Evolutionary conservation across 2,888 invertebrate genomes (phyloP).

Genomic region (Eumacrocentrus americanus): DNA sequence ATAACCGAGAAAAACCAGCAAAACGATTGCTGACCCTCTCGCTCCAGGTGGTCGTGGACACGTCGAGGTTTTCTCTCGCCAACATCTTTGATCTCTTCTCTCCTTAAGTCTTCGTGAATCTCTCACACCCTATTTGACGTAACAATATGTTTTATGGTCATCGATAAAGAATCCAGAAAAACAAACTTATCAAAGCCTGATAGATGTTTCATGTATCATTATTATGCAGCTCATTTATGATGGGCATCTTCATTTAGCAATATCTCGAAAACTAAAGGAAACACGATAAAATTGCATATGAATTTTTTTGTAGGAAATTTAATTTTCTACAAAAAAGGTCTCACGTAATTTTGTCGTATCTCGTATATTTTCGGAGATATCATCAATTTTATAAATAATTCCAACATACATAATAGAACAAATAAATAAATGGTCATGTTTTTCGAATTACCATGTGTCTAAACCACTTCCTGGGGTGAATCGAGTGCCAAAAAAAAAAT

Average conservation of each 20-base stretch:
- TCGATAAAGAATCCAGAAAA: too few species aligned
- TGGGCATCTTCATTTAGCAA: slow-evolving; percentile 15
- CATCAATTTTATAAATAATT: not conserved
- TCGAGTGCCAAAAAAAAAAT: not conserved
- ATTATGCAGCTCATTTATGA: too few species aligned
- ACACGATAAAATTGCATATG: too few species aligned
- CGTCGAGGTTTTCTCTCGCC: slow-evolving; percentile 22
- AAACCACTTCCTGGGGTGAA: not conserved
- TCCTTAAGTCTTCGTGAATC: not conserved
- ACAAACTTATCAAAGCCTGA: too few species aligned
- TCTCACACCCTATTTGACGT: too few species aligned
- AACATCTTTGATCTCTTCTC: slow-evolving; percentile 18
- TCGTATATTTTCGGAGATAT: too few species aligned
- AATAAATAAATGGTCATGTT: not conserved
- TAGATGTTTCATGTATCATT: too few species aligned
- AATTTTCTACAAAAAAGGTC: not conserved
- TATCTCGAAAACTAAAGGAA: too few species aligned
- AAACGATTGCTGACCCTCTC: slow-evolving; percentile 50
- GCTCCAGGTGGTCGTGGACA: slow-evolving; percentile 41
- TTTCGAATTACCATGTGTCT: not conserved
- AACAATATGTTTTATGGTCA: too few species aligned
- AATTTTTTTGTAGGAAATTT: slow-evolving; percentile 9
- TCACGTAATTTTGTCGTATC: not conserved
- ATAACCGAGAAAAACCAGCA: slow-evolving; percentile 59
- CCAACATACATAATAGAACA: not conserved